Base-by-base conservation (phyloP, 1,140 invertebrate genomes). In the Lordiphosa clarofinis region DNA sequence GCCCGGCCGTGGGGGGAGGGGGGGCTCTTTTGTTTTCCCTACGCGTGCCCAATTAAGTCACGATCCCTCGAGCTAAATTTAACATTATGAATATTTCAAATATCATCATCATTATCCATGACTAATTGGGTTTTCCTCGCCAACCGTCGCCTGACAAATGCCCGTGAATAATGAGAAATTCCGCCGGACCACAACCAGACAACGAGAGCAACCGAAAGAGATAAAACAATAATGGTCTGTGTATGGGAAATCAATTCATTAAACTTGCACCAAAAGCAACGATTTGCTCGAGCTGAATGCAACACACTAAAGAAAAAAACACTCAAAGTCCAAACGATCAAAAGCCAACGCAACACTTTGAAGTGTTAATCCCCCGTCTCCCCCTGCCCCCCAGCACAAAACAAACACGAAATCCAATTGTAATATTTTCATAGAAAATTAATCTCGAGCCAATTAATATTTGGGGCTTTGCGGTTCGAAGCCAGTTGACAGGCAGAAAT, bases 71-170 rank as follows among this genome's bases (percentile, higher is more conserved):
- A 15, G 19, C 31, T 48, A 10, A 39, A 39, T 57, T 28, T 31
- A 31, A 31, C 39, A 49, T 35, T 39, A 37, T 35, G 6, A 48
- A 11, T 47, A 39, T 57, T 31, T 43, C n/a, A 12, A 65, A 37
- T 19, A 64, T 24, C 35, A 55, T 15, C 10, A 49, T 12, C 38
- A 40, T 12, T 4, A 35, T 55, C 33, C 59, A 68, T 84, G 78
- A 84, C 78, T 84, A 84, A 84, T 84, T 84, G 78, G 78, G 78
- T 78, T 84, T 84, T 84, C 78, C 78, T 59, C 65, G 50, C 4
- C 56, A 5, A 5, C n/a, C 21, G 24, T 28, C 11, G 56, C 36
- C 52, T 56, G 62, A 70, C 66, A 70, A 70, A 19, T 4, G 19
- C 19, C 19, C 19, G 19, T 19, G 19, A 19, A 64, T 66, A 64